Conservation (phyloP, 2,888 invertebrate genomes). For the Kryphioiulus occultus region DNA sequence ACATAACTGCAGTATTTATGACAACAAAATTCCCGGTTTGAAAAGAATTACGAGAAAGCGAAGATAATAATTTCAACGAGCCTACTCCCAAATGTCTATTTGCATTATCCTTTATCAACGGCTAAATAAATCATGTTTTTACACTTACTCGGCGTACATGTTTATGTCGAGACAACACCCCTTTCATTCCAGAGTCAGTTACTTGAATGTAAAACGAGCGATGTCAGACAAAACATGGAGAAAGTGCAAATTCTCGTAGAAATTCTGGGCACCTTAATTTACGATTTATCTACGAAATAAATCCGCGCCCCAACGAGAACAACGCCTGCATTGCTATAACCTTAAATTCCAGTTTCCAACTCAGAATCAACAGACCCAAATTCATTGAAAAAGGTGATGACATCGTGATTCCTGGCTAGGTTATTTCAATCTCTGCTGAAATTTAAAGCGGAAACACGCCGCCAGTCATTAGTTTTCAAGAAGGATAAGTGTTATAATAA, state of each 20-base stretch:
- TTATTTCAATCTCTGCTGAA: too few species aligned
- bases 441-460: too few species aligned
- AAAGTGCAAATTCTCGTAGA: background rate
- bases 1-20: background rate
- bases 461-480: too few species aligned
- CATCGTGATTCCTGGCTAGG: too few species aligned
- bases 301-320: background rate
- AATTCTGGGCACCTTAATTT: background rate
- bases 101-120: background rate
- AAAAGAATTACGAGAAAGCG: background rate
- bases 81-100: constrained; percentile 11
- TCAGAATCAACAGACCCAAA: background rate
- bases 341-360: background rate
- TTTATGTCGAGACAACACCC: background rate
- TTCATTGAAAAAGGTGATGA: too few species aligned
- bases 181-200: constrained; percentile 6
- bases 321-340: background rate
- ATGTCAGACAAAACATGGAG: background rate
- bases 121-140: background rate
- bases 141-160: background rate
- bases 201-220: background rate
- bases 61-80: background rate
- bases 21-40: background rate
- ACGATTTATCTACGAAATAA: background rate
- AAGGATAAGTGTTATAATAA: too few species aligned